A percentile compares a stretch with the other conserved stretches of the same genome.
These are phyloP conservation scores for Prionailurus bengalensis DNA, from an alignment of 2,113 vertebrate species.

Conservation along the genomic window DNA sequence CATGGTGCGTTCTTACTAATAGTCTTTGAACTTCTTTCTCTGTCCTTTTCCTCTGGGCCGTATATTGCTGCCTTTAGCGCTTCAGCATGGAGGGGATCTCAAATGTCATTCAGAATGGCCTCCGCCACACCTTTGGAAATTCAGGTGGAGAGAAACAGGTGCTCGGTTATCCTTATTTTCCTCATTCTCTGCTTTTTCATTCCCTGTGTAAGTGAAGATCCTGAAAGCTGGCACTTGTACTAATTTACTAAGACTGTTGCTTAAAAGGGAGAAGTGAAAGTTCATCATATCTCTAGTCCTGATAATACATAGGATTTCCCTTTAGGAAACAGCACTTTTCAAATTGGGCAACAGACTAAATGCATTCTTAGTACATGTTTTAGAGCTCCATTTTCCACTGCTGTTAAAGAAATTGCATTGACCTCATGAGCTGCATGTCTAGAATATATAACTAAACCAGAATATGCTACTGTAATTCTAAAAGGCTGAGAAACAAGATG, in stretches of 20 bases:
- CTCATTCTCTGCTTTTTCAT: constrained; percentile 82
- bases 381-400: constrained; percentile 33
- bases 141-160: constrained; percentile 99
- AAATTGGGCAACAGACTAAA: background rate
- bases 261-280: constrained; percentile 44
- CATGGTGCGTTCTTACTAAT: constrained; percentile 83
- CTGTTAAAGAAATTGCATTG: constrained; percentile 14
- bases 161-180: constrained; percentile 87
- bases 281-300: background rate
- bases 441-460: constrained; percentile 24
- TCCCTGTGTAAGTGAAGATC: constrained; percentile 70
- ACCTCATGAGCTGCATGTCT: background rate
- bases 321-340: constrained; percentile 18
- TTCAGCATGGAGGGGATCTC: constrained; percentile 99
- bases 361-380: background rate
- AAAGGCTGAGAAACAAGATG: background rate
- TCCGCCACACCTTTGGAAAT: constrained; percentile 97
- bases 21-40: constrained; percentile 88
- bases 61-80: constrained; percentile 90
- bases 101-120: constrained; percentile 98
- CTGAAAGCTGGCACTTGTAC: constrained; percentile 68
- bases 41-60: constrained; percentile 86
- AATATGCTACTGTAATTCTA: background rate
- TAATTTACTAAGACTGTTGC: constrained; percentile 74
- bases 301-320: constrained; percentile 1